Evolutionary conservation across 2,113 vertebrate species (phyloP), one percentile per base, ranked within the genome.

Genomic region (Sialia sialis): DNA sequence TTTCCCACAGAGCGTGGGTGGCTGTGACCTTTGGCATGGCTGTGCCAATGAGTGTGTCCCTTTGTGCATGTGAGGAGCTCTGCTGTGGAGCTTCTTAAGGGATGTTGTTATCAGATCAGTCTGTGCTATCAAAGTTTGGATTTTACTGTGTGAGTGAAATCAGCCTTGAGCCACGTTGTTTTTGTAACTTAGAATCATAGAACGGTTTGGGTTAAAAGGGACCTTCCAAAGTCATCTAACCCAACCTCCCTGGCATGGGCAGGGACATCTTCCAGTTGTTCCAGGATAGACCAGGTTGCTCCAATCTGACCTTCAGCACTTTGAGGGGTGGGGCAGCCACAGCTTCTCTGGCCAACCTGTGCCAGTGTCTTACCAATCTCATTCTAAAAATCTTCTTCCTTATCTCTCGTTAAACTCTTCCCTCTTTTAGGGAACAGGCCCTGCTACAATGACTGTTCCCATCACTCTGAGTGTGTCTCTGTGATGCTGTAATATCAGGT

Each of bases 151-250:
- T 32, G 46, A 41, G 13, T 5, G 30, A 68, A 52, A 83, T 16
- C 29, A 62, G 46, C 66, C 44, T 68, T 5, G 9, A 77, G 22
- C 48, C 32, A 38, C 7, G 3, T 48, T 30, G 32, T 2, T 72
- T 67, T 59, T 14, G 4, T 21, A 46, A 54, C 12, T 73, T 66
- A 13, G 13, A 79, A 19, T 52, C 27, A 38, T n/a, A 38, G 22
- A n/a, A 20, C 0, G 0, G 4, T 72, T 84, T 66, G n/a, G 10
- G 11, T 73, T 73, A 20, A 17, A 46, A 59, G 10, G 23, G 6
- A 32, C 38, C 5, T 79, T 60, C 48, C 12, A 13, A 59, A 78
- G 4, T 16, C 2, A 2, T 36, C 46, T 30, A 59, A 17, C 27
- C 25, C n/a, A 67, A 19, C 2, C 4, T 2, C 25, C 10, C n/a